These are phyloP conservation scores for Bombus superbus DNA, from an alignment of 1,140 invertebrate species.

Conservation along the genomic window DNA sequence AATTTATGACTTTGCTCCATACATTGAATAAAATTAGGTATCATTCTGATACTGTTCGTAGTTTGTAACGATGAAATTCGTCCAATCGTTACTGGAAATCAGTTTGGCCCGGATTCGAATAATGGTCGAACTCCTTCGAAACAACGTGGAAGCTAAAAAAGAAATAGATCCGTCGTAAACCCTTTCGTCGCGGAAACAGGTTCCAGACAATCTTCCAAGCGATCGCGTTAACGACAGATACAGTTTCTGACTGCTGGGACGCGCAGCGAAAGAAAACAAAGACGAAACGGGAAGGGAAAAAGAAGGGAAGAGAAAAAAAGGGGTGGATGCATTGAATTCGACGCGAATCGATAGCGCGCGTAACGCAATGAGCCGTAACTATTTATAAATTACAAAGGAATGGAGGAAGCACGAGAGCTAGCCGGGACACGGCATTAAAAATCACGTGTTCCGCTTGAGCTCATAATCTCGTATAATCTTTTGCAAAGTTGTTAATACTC, in stretches of 20 bases:
- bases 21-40: too few species aligned
- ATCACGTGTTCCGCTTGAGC: slow-evolving; percentile 83
- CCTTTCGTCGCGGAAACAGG: not conserved
- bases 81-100: not conserved
- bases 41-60: not conserved
- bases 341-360: slow-evolving; percentile 47
- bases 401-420: slow-evolving; percentile 59
- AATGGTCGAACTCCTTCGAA: not conserved
- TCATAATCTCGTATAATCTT: slow-evolving; percentile 84
- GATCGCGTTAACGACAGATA: not conserved
- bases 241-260: not conserved
- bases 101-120: not conserved
- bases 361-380: slow-evolving; percentile 64
- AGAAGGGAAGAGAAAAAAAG: not conserved
- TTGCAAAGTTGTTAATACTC: slow-evolving; percentile 84
- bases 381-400: slow-evolving; percentile 74
- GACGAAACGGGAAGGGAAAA: too few species aligned
- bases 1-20: not conserved
- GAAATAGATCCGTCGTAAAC: not conserved
- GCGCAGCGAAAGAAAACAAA: not conserved
- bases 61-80: not conserved
- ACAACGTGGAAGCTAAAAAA: not conserved
- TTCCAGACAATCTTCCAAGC: not conserved
- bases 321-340: slow-evolving; percentile 46
- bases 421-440: slow-evolving; percentile 79